Conservation (phyloP, 1,140 invertebrate species). For the Phortica variegata region DNA sequence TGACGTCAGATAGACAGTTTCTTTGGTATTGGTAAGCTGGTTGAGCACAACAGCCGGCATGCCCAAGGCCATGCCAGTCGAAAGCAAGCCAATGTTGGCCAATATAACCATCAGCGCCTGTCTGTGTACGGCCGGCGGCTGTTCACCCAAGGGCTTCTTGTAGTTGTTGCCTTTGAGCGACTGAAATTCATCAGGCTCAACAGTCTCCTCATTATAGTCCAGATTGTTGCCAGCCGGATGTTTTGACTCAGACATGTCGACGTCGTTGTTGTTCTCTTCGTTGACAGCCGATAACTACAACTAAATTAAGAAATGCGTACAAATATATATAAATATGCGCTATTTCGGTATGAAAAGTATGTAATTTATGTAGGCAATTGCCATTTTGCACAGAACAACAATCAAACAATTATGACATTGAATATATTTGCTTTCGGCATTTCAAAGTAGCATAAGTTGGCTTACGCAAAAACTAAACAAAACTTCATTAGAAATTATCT, state of each 20-base stretch:
- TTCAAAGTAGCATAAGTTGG: no score
- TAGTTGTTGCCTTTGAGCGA: constrained; percentile 7
- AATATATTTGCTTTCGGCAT: no score
- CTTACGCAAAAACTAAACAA: no score
- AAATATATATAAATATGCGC: neutral
- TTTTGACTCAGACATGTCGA: no score
- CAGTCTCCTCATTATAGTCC: neutral
- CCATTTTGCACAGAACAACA: neutral
- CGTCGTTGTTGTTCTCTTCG: constrained; percentile 7
- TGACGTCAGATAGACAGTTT: constrained; percentile 24
- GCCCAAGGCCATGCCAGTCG: constrained; percentile 39
- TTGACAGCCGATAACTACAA: constrained; percentile 1
- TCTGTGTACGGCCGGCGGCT: constrained; percentile 32
- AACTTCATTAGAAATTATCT: no score
- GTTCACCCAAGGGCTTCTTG: constrained; percentile 37
- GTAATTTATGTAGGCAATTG: neutral
- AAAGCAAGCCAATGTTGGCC: constrained; percentile 45
- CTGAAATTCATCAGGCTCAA: constrained; percentile 11
- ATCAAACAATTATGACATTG: no score
- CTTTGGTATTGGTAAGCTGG: constrained; percentile 25
- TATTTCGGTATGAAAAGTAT: neutral
- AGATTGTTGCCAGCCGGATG: neutral
- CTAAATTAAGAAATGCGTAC: neutral
- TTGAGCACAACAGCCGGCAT: constrained; percentile 39
- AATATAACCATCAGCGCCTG: constrained; percentile 42